A percentile compares a stretch with the other conserved stretches of the same genome.
phyloP scores from a whole-genome alignment of 2,888 invertebrate species.

The Mellilla xanthometata region DNA sequence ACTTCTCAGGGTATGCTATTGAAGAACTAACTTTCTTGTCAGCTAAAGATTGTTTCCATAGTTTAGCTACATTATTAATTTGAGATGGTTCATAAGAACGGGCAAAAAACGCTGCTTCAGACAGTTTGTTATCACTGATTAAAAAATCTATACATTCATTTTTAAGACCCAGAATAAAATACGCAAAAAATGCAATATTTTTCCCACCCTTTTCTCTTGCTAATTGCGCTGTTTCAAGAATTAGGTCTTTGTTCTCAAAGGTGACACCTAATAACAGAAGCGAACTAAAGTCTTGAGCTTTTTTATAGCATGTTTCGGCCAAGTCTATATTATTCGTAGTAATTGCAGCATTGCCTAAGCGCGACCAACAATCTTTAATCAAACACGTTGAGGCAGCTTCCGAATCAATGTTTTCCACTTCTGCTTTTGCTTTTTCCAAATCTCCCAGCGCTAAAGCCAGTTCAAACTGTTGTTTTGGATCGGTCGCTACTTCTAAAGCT shows the following conservation, averaged over 20 bases:
- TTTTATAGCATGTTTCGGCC: conserved; percentile 3
- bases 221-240: background rate
- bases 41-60: conserved; percentile 21
- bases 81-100: conserved; percentile 23
- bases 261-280: conserved; percentile 4
- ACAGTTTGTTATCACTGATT: background rate
- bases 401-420: background rate
- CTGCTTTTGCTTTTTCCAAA: background rate
- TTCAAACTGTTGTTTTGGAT: conserved; percentile 6
- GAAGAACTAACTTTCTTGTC: conserved; percentile 12
- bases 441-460: conserved; percentile 5
- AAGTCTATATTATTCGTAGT: background rate
- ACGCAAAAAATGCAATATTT: conserved; percentile 9
- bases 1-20: conserved; percentile 23
- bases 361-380: conserved; percentile 1
- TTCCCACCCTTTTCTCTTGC: background rate
- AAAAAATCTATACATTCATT: conserved; percentile 2
- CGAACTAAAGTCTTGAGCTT: conserved; percentile 1
- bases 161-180: conserved; percentile 1
- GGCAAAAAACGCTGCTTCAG: conserved; percentile 24
- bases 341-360: conserved; percentile 1
- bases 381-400: background rate
- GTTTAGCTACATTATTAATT: conserved; percentile 19
- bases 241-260: background rate
- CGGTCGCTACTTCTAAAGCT: background rate